phyloP scores from a whole-genome alignment of 2,888 invertebrate genomes.

The Microctonus aethiopoides region DNA sequence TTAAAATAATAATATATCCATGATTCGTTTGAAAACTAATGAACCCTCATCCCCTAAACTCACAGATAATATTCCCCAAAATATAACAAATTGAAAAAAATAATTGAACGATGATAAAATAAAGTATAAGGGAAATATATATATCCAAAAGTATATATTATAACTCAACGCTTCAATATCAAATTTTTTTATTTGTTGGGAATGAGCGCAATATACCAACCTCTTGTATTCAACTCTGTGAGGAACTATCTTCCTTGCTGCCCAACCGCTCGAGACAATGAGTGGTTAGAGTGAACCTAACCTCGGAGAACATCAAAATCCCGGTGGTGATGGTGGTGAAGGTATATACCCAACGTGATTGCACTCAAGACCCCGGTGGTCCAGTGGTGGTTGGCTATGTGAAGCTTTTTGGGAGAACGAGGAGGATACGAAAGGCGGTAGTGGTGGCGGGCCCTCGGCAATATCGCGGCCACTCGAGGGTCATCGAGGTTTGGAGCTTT shows the following conservation, averaged over 20 bases:
- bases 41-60: too few relatives aligned
- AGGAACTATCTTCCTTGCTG: slow-evolving; percentile 6
- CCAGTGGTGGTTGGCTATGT: slow-evolving; percentile 28
- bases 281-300: slow-evolving; percentile 44
- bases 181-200: slow-evolving; percentile 2
- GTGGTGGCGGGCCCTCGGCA: slow-evolving; percentile 50
- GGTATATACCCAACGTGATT: slow-evolving; percentile 56
- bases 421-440: slow-evolving; percentile 10
- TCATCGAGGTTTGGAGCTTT: slow-evolving; percentile 62
- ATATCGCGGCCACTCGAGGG: slow-evolving; percentile 66
- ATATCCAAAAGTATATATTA: not conserved
- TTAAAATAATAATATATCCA: too few relatives aligned
- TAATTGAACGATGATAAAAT: not conserved
- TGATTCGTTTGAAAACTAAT: too few relatives aligned
- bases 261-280: slow-evolving; percentile 27
- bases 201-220: not conserved
- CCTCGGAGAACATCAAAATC: slow-evolving; percentile 46
- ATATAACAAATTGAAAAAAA: not conserved
- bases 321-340: slow-evolving; percentile 38
- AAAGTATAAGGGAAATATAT: not conserved
- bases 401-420: not conserved
- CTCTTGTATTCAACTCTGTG: not conserved
- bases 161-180: not conserved
- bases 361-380: slow-evolving; percentile 62
- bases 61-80: not conserved